phyloP scores from a whole-genome alignment of 1,140 invertebrate species.

The Acromyrmex charruanus region DNA sequence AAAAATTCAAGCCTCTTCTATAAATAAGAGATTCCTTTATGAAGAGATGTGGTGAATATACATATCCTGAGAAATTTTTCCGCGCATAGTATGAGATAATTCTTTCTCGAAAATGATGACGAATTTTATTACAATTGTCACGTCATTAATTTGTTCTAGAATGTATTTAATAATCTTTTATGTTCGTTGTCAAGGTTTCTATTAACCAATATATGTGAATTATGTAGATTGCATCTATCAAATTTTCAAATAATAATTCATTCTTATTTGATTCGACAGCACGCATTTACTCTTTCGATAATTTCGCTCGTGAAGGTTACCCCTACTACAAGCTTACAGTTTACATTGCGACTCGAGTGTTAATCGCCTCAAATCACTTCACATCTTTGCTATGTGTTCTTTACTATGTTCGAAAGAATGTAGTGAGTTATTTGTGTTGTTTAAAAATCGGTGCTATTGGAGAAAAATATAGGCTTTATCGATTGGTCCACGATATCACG shows the following conservation, averaged over 20 bases:
- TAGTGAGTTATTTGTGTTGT: too few species aligned
- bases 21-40: slow-evolving; percentile 46
- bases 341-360: slow-evolving; percentile 35
- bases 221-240: background rate
- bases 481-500: too few species aligned
- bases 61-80: slow-evolving; percentile 23
- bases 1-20: slow-evolving; percentile 32
- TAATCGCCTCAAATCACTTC: slow-evolving; percentile 42
- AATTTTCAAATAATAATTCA: background rate
- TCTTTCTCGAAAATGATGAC: slow-evolving; percentile 28
- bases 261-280: slow-evolving; percentile 41
- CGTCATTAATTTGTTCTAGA: background rate
- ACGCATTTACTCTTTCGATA: slow-evolving; percentile 1
- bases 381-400: background rate
- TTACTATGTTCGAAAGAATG: background rate
- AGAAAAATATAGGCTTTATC: background rate
- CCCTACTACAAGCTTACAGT: slow-evolving; percentile 15
- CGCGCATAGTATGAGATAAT: slow-evolving; percentile 12
- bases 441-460: background rate
- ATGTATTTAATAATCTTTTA: background rate
- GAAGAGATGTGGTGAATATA: background rate
- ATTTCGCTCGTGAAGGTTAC: slow-evolving; percentile 56
- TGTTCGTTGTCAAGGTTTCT: background rate
- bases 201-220: background rate
- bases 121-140: slow-evolving; percentile 35